Evolutionary conservation across 1,140 invertebrate species (phyloP).

Genomic region (Chelonus insularis): DNA sequence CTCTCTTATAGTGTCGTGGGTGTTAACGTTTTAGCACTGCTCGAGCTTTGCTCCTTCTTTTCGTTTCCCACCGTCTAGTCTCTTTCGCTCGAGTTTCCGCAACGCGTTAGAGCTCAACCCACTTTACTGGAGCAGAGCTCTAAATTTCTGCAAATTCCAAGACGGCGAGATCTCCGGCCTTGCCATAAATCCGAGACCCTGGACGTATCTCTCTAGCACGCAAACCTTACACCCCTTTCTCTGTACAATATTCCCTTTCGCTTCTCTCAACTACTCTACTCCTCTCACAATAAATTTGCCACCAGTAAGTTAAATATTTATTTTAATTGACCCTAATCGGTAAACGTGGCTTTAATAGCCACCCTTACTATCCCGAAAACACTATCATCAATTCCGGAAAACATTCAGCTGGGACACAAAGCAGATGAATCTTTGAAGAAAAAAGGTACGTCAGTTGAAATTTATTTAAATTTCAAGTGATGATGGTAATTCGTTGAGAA

Average conservation of each 20-base stretch:
- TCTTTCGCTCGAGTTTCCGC: neutral
- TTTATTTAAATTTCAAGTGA: neutral
- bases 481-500: no score
- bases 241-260: neutral
- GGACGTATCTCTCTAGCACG: slow-evolving; percentile 18
- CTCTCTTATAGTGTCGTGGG: slow-evolving; percentile 14
- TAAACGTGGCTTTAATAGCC: slow-evolving; percentile 17
- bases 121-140: slow-evolving; percentile 18
- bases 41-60: neutral
- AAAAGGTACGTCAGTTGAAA: neutral
- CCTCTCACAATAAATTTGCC: slow-evolving; percentile 14
- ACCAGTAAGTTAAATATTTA: slow-evolving; percentile 18
- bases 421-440: neutral
- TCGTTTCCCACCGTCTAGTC: neutral
- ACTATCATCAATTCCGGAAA: neutral
- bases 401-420: neutral
- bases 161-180: slow-evolving; percentile 20
- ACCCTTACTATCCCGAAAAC: neutral
- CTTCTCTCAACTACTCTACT: neutral
- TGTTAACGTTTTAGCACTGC: slow-evolving; percentile 29
- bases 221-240: neutral
- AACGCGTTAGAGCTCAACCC: slow-evolving; percentile 14
- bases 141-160: slow-evolving; percentile 31
- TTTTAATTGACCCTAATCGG: slow-evolving; percentile 33
- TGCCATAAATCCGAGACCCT: slow-evolving; percentile 27